A percentile compares a stretch with the other conserved stretches of the same genome.
These are phyloP conservation scores for Leptodactylus fallax DNA, from an alignment of 2,797 vertebrate genomes.

Conservation along the genomic window DNA sequence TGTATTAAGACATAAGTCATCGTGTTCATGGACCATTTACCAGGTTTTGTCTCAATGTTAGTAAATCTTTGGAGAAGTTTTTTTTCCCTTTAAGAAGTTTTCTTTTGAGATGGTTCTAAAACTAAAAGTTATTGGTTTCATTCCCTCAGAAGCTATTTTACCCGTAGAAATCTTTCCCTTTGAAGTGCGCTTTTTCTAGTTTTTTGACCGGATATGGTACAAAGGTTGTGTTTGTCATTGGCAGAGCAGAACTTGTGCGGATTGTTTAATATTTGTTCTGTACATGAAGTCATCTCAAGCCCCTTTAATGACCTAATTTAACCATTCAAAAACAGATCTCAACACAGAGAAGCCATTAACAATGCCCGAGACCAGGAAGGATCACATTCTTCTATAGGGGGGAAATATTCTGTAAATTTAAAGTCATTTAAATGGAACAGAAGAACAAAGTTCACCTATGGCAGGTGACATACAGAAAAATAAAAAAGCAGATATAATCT, in stretches of 20 bases:
- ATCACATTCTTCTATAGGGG: no score
- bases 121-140: background rate
- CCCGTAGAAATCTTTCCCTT: conserved; percentile 24
- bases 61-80: background rate
- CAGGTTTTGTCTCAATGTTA: background rate
- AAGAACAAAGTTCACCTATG: no score
- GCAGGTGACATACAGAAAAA: no score
- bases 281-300: conserved; percentile 41
- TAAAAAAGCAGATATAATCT: no score
- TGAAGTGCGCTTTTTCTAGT: conserved; percentile 20
- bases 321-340: conserved; percentile 40
- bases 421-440: no score
- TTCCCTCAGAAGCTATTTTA: background rate
- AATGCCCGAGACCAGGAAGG: no score
- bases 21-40: conserved; percentile 15
- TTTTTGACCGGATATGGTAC: conserved; percentile 56
- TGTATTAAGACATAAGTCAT: background rate
- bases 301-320: conserved; percentile 52
- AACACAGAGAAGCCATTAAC: background rate
- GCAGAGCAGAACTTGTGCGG: conserved; percentile 35
- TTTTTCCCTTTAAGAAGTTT: background rate
- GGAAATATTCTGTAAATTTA: no score
- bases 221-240: conserved; percentile 60
- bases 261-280: conserved; percentile 55
- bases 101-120: conserved; percentile 1